Percentiles rank a stretch among this genome's conserved stretches.
These are phyloP conservation scores for Sphaerophoria taeniata DNA, from an alignment of 2,888 invertebrate genomes.

Conservation along the genomic window DNA sequence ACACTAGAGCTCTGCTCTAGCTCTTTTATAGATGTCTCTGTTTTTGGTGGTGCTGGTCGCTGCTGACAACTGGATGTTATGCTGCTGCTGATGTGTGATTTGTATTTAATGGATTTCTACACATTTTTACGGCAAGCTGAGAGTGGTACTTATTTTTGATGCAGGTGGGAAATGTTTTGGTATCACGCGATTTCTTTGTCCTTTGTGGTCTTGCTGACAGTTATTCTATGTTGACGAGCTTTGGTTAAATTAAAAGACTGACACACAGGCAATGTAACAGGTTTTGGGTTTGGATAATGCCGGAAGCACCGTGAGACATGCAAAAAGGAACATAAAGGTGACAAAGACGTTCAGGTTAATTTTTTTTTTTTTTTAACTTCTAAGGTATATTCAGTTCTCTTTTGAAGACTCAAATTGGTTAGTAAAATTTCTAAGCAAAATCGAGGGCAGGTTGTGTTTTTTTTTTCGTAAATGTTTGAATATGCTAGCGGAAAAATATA, in stretches of 20 bases:
- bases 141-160: slow-evolving; percentile 53
- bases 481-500: too few species aligned
- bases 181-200: slow-evolving; percentile 3
- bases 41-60: slow-evolving; percentile 46
- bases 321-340: slow-evolving; percentile 17
- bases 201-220: slow-evolving; percentile 1
- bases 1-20: slow-evolving; percentile 37
- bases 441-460: background rate
- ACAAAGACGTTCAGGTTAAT: slow-evolving; percentile 19
- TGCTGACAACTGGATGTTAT: slow-evolving; percentile 56
- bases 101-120: slow-evolving; percentile 74
- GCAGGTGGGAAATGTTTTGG: slow-evolving; percentile 65
- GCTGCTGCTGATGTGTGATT: slow-evolving; percentile 71
- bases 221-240: slow-evolving; percentile 38
- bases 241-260: background rate
- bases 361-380: too few species aligned
- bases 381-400: too few species aligned
- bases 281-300: slow-evolving; percentile 51
- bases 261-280: slow-evolving; percentile 26
- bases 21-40: too few species aligned
- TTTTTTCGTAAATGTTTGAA: too few species aligned
- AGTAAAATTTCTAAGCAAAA: too few species aligned
- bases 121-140: slow-evolving; percentile 61
- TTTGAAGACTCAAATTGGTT: too few species aligned
- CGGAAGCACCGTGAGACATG: slow-evolving; percentile 63